These are phyloP conservation scores for Platyscapa corneri DNA, from an alignment of 1,140 invertebrate genomes.

Conservation along the genomic window DNA sequence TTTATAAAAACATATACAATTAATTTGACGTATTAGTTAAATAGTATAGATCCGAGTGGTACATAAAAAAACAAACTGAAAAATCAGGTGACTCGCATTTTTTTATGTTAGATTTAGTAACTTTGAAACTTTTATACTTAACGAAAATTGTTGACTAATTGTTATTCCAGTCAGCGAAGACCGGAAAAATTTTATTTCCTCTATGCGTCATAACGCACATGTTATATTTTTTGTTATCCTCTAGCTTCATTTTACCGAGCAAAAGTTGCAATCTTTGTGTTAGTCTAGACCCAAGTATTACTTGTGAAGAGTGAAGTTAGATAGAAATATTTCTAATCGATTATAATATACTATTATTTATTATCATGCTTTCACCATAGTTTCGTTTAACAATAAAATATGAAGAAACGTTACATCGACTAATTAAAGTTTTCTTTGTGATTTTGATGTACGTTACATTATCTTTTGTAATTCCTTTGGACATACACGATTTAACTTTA, in stretches of 20 bases:
- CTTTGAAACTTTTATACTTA: slow-evolving; percentile 10
- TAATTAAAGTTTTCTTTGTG: not conserved
- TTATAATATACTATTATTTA: not conserved
- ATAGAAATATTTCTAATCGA: not conserved
- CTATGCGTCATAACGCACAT: not conserved
- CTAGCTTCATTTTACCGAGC: slow-evolving; percentile 26
- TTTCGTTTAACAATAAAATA: not conserved
- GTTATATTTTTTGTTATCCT: slow-evolving; percentile 2
- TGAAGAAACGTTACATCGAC: not conserved
- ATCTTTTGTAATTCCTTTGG: not conserved
- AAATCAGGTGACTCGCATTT: slow-evolving; percentile 37
- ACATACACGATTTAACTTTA: not conserved
- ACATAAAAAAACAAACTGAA: slow-evolving; percentile 13
- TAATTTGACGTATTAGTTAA: slow-evolving; percentile 4
- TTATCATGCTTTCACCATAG: not conserved
- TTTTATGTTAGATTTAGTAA: slow-evolving; percentile 28
- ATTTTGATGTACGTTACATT: not conserved
- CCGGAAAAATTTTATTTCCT: slow-evolving; percentile 24
- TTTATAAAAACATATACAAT: slow-evolving; percentile 31
- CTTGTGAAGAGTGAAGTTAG: slow-evolving; percentile 19
- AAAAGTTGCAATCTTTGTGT: slow-evolving; percentile 22
- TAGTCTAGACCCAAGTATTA: slow-evolving; percentile 4
- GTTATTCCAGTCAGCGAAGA: not conserved
- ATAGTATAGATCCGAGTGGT: not conserved
- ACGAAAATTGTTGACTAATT: slow-evolving; percentile 28